Percentiles rank a stretch among this genome's conserved stretches.
These are phyloP conservation scores for Drosophila nr. fundita DNA, from an alignment of 2,888 invertebrate species.

Conservation along the genomic window DNA sequence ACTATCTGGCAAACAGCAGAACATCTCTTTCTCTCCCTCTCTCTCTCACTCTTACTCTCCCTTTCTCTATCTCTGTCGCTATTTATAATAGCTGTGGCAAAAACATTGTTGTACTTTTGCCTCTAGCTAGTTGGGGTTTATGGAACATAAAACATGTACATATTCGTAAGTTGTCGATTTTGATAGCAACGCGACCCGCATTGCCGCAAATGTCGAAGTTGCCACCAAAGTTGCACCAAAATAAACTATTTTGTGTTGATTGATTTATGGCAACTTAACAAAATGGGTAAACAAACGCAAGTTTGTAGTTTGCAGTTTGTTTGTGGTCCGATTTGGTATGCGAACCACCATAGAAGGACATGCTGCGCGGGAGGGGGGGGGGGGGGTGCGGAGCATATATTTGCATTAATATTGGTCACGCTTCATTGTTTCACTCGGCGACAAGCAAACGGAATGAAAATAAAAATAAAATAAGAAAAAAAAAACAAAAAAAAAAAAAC, in stretches of 20 bases:
- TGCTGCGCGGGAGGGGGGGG: not conserved
- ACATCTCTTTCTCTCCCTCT: not conserved
- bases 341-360: conserved; percentile 34
- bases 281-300: conserved; percentile 57
- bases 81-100: not conserved
- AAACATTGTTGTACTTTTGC: not conserved
- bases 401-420: conserved; percentile 75
- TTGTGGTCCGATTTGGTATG: not conserved
- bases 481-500: not conserved
- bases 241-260: conserved; percentile 49
- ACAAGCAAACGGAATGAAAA: conserved; percentile 30
- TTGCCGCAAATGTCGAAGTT: conserved; percentile 33
- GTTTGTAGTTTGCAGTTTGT: conserved; percentile 36
- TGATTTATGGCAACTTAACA: conserved; percentile 64
- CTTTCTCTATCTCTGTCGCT: not conserved
- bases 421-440: conserved; percentile 62
- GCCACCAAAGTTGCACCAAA: conserved; percentile 1
- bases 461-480: not conserved
- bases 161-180: not conserved
- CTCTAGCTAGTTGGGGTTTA: not conserved
- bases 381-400: conserved; percentile 25
- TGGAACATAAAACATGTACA: conserved; percentile 4
- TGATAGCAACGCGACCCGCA: conserved; percentile 25
- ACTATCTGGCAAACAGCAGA: not conserved
- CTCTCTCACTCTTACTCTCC: no score